These are phyloP conservation scores for Clupea harengus DNA, from an alignment of 2,113 vertebrate genomes.

Conservation along the genomic window DNA sequence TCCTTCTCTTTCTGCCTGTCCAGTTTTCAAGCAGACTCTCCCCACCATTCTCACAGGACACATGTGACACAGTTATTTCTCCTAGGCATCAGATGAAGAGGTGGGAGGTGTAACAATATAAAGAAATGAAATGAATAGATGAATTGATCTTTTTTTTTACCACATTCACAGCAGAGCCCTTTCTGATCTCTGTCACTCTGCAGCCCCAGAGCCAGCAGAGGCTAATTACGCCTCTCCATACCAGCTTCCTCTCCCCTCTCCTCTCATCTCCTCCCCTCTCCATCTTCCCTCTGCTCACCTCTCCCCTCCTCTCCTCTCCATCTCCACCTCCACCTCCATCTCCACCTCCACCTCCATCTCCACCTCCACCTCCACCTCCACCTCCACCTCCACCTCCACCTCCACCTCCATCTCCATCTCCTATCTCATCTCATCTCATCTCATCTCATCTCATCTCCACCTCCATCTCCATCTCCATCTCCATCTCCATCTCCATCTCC, in stretches of 20 bases:
- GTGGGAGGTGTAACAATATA: neutral
- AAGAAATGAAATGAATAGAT: neutral
- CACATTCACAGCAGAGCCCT: neutral
- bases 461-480: too few relatives aligned
- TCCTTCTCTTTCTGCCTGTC: neutral
- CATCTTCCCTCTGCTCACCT: neutral
- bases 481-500: too few relatives aligned
- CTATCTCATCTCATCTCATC: too few relatives aligned
- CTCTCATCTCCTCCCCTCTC: neutral
- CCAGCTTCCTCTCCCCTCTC: neutral
- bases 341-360: too few relatives aligned
- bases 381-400: too few relatives aligned
- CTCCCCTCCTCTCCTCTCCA: neutral
- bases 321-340: neutral
- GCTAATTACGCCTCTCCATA: neutral
- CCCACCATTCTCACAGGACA: too few relatives aligned
- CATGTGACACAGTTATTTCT: too few relatives aligned
- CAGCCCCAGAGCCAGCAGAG: too few relatives aligned
- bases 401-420: too few relatives aligned
- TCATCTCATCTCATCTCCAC: too few relatives aligned
- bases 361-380: too few relatives aligned
- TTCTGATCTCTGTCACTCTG: neutral
- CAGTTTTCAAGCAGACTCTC: neutral
- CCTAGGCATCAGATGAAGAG: neutral
- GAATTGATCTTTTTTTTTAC: neutral